These are phyloP conservation scores for Acanthurus tractus DNA, from an alignment of 2,797 vertebrate genomes.

Conservation along the genomic window DNA sequence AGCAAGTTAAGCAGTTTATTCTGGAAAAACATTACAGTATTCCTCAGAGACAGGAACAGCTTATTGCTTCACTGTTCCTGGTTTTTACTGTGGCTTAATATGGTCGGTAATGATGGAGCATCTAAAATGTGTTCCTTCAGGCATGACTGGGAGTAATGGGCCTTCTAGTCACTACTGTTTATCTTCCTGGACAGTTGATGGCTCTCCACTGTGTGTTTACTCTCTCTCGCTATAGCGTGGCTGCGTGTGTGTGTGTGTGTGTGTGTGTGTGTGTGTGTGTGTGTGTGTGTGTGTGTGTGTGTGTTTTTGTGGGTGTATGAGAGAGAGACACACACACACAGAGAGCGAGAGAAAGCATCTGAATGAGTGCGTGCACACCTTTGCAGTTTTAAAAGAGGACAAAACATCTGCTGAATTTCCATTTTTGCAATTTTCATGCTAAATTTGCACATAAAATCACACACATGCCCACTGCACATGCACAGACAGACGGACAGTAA, in stretches of 20 bases:
- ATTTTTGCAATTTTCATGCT: slow-evolving; percentile 26
- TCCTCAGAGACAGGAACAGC: slow-evolving; percentile 25
- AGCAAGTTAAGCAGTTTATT: slow-evolving; percentile 34
- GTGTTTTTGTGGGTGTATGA: slow-evolving; percentile 29
- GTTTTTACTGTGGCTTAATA: slow-evolving; percentile 58
- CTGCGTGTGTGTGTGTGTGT: slow-evolving; percentile 28
- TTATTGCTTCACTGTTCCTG: slow-evolving; percentile 20
- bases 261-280: slow-evolving; percentile 31
- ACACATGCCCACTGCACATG: slow-evolving; percentile 6
- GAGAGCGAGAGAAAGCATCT: neutral
- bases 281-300: slow-evolving; percentile 26
- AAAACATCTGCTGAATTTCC: slow-evolving; percentile 13
- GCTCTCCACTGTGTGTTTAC: slow-evolving; percentile 78
- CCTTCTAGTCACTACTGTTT: slow-evolving; percentile 78
- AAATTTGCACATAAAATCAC: neutral
- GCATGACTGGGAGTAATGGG: slow-evolving; percentile 77
- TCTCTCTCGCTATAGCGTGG: slow-evolving; percentile 75
- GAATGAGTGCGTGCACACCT: slow-evolving; percentile 24
- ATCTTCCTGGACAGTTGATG: slow-evolving; percentile 78
- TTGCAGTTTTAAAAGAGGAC: slow-evolving; percentile 28
- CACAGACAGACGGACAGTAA: slow-evolving; percentile 13
- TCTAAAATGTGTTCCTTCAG: slow-evolving; percentile 69
- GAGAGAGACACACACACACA: neutral
- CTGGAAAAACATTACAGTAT: slow-evolving; percentile 19
- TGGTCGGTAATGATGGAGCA: slow-evolving; percentile 64